Conservation (phyloP, 2,888 invertebrate species). For the Drosophila prostipennis region DNA sequence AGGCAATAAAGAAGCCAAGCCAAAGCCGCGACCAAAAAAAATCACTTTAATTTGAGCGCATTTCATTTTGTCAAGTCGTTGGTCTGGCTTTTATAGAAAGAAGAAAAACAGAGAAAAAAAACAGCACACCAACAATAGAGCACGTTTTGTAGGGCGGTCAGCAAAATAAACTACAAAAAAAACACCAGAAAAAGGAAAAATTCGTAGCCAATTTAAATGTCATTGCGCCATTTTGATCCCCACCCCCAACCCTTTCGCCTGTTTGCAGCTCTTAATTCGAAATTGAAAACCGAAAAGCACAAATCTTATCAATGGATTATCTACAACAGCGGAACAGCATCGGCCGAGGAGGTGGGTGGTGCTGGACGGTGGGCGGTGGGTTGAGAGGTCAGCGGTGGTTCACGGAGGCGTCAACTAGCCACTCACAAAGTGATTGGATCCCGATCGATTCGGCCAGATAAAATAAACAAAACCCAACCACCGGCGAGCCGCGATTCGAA, state of each 20-base stretch:
- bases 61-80: conserved; percentile 71
- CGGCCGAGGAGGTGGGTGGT: conserved; percentile 2
- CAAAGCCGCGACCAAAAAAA: conserved; percentile 17
- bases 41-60: conserved; percentile 71
- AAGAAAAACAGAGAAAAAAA: conserved; percentile 28
- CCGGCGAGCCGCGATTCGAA: conserved; percentile 22
- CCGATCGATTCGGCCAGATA: conserved; percentile 56
- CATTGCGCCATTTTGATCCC: conserved; percentile 73
- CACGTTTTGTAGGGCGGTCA: conserved; percentile 63
- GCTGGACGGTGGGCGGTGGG: background rate
- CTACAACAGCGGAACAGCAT: conserved; percentile 46
- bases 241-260: conserved; percentile 12
- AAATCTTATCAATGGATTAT: conserved; percentile 63
- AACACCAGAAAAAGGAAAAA: conserved; percentile 38
- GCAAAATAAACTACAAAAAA: conserved; percentile 4
- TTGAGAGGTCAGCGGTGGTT: conserved; percentile 43
- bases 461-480: conserved; percentile 30
- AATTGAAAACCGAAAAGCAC: conserved; percentile 27
- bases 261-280: conserved; percentile 43
- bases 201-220: conserved; percentile 77
- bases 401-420: conserved; percentile 69
- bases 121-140: conserved; percentile 36
- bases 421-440: conserved; percentile 65
- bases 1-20: conserved; percentile 29
- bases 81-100: conserved; percentile 19